These are phyloP conservation scores for Tillus elongatus DNA, from an alignment of 2,888 invertebrate genomes.

Conservation along the genomic window DNA sequence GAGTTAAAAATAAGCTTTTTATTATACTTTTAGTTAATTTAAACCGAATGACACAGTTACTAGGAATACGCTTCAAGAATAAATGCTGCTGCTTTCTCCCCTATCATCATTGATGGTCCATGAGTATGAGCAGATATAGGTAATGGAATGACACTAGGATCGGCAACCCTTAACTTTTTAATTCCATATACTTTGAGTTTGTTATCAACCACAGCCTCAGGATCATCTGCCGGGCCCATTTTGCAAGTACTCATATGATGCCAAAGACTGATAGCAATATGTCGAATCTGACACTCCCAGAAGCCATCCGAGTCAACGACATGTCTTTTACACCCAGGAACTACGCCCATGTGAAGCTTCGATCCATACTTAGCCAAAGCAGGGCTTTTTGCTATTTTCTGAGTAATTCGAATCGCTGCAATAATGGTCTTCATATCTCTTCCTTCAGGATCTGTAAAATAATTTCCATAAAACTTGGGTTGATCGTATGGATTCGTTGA, in stretches of 20 bases:
- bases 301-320: conserved; percentile 40
- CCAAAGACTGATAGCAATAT: conserved; percentile 41
- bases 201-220: conserved; percentile 46
- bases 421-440: conserved; percentile 42
- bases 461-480: conserved; percentile 3
- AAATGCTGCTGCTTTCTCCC: conserved; percentile 43
- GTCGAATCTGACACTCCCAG: conserved; percentile 42
- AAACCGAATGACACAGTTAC: too few species aligned
- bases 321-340: conserved; percentile 43
- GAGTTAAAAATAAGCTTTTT: too few species aligned
- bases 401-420: conserved; percentile 44
- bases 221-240: conserved; percentile 45
- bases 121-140: conserved; percentile 45
- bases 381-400: conserved; percentile 42
- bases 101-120: conserved; percentile 46
- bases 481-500: conserved; percentile 3
- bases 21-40: too few species aligned
- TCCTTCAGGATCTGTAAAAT: conserved; percentile 32
- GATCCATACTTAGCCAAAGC: conserved; percentile 51
- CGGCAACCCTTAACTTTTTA: conserved; percentile 42
- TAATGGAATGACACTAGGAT: conserved; percentile 46
- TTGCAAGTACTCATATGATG: conserved; percentile 46
- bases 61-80: not conserved
- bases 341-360: conserved; percentile 37
- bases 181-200: conserved; percentile 44